phyloP scores from a whole-genome alignment of 2,113 vertebrate species.

The Oreochromis niloticus region DNA sequence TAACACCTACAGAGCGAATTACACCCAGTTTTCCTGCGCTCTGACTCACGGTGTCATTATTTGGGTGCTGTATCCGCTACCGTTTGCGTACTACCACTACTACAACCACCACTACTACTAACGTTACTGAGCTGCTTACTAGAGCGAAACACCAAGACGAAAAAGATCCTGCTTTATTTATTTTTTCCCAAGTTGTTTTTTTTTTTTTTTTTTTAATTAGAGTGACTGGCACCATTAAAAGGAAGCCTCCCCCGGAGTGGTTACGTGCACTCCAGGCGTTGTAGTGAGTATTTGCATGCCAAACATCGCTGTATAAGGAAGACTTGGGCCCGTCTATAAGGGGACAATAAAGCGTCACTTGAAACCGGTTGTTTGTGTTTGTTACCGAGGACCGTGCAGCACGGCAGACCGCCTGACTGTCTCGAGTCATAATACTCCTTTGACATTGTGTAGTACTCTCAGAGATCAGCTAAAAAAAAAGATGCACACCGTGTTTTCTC shows the following conservation, averaged over 20 bases:
- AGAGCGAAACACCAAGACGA: slow-evolving; percentile 41
- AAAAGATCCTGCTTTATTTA: neutral
- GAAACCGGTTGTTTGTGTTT: slow-evolving; percentile 53
- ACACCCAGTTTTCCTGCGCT: neutral
- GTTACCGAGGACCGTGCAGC: slow-evolving; percentile 20
- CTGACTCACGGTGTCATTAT: slow-evolving; percentile 22
- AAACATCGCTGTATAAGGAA: neutral
- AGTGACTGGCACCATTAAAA: neutral
- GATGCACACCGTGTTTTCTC: slow-evolving; percentile 35
- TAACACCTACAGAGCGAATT: neutral
- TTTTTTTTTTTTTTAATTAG: neutral
- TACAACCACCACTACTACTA: slow-evolving; percentile 57
- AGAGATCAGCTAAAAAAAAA: slow-evolving; percentile 31
- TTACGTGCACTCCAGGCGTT: neutral
- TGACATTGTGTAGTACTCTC: slow-evolving; percentile 69
- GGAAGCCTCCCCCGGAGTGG: neutral
- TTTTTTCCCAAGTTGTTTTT: neutral
- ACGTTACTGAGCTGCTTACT: slow-evolving; percentile 50
- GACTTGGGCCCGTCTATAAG: neutral
- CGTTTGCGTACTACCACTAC: slow-evolving; percentile 65
- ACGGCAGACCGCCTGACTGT: slow-evolving; percentile 29
- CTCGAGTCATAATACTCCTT: slow-evolving; percentile 56
- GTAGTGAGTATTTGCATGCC: slow-evolving; percentile 2
- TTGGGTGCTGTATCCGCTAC: slow-evolving; percentile 15
- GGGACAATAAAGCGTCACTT: slow-evolving; percentile 15